Base-by-base conservation (phyloP, 2,797 vertebrate genomes). In the Lacerta viridis region DNA sequence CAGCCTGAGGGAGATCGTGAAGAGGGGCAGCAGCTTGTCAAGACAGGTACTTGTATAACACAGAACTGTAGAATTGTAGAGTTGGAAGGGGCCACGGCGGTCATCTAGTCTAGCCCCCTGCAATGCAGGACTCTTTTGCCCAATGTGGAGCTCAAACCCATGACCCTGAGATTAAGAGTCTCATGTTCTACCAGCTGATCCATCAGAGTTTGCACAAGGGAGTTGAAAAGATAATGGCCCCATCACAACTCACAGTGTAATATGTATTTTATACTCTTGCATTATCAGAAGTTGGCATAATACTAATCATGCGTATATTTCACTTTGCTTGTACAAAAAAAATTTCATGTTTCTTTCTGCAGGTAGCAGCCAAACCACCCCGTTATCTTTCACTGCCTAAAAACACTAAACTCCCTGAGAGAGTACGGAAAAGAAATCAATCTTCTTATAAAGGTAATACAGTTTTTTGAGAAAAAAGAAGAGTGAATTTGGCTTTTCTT, bases 301-400 rank as follows among this genome's bases (percentile, higher is more conserved):
- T 2, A n/a, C 64, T 50, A 50, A 13, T 87, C 88, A 75, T 79
- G 27, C 36, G 74, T 72, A 25, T 87, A 76, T 69, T 85, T 84
- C 36, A 33, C 10, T 66, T 81, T 92, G 25, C 66, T 66, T 13
- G 75, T 66, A 72, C 6, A 84, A 88, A 88, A 86, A 55, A 27
- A 50, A 89, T 84, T 18, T 64, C 20, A 64, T 64, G 61, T 43
- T 83, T 87, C 50, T 91, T 92, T 87, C 55, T 39, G 82, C 93
- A 99, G 98, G 97, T 85, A 96, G 92, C 96, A 93, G 96, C 92
- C 92, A 98, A 76, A 97, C 97, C 96, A 95, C 97, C 96, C 95
- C 94, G 97, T 77, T 98, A 97, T 88, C 95, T 98, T 93, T 99
- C 99, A n/a, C 98, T 99, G 94, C 99, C 99, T 92, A 96, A 97